Percentiles rank a stretch among this genome's conserved stretches.
Evolutionary conservation across 2,113 vertebrate species (phyloP).

Genomic region (Erinaceus europaeus): DNA sequence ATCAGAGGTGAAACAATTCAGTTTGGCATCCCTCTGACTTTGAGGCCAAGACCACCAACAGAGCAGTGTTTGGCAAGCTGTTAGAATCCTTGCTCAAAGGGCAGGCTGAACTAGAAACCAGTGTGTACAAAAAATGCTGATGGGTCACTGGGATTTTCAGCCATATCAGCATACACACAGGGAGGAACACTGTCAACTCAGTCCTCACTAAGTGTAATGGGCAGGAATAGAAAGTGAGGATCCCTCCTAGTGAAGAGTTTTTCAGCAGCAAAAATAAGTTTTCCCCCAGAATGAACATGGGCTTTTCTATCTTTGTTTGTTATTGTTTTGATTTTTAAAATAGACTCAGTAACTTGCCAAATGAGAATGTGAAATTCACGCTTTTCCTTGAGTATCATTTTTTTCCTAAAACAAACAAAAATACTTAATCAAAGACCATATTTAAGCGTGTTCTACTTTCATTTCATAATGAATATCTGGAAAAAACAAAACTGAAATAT

Average conservation of each 20-base stretch:
- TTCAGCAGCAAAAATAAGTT: slow-evolving; percentile 3
- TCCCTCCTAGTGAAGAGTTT: not conserved
- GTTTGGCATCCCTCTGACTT: slow-evolving; percentile 52
- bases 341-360: not conserved
- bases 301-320: not conserved
- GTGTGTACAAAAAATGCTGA: slow-evolving; percentile 38
- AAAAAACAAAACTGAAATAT: not conserved
- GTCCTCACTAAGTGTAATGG: not conserved
- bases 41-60: slow-evolving; percentile 64
- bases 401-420: slow-evolving; percentile 28
- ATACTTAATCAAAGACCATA: not conserved
- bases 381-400: not conserved
- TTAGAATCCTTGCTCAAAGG: slow-evolving; percentile 51
- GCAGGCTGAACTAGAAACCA: slow-evolving; percentile 10
- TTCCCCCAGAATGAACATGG: not conserved
- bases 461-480: not conserved
- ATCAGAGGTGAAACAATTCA: slow-evolving; percentile 64
- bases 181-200: not conserved
- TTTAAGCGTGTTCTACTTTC: not conserved
- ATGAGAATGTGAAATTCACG: not conserved
- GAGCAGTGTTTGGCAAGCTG: slow-evolving; percentile 51
- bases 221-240: not conserved
- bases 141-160: slow-evolving; percentile 35
- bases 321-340: not conserved
- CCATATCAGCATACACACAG: slow-evolving; percentile 49